Evolutionary conservation across 1,140 invertebrate species (phyloP), one percentile per base, ranked within the genome.

Genomic region (Drosophila sproati): DNA sequence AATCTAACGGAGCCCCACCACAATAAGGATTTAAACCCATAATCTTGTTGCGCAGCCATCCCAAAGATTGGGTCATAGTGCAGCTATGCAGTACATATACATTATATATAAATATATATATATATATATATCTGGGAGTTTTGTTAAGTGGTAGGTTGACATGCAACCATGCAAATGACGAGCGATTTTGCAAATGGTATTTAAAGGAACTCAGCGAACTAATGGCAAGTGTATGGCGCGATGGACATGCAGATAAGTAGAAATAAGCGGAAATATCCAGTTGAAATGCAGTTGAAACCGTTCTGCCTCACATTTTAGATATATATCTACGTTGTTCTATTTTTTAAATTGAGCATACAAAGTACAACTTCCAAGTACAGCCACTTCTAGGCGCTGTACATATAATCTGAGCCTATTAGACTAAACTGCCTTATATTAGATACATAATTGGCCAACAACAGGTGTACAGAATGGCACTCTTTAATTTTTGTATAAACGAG

Each of bases 151-250:
- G n/a, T 43, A 43, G 39, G 39, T 43, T 43, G 39, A 43, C 39
- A 43, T 43, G 39, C 39, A 43, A 41, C 8, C 39, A 20, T 20
- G 39, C 39, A 6, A 10, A 41, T 10, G 39, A 10, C 39, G 3
- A n/a, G 10, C 39, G 39, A 43, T 43, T 43, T 43, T 43, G 39
- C 39, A 43, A 43, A 43, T n/a, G 39, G 39, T 43, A 43, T 43
- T 43, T 43, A 43, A 43, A 43, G 39, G 10, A 39, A 39, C 37
- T 10, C 37, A 39, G 10, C 37, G 10, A 39, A 39, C 37, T 8
- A 43, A 43, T n/a, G 10, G 39, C 3, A 10, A 41, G 10, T 41
- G 39, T 10, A 41, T 10, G 2, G 8, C 3, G 8, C 39, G 8
- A 41, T 37, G n/a, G 6, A n/a, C n/a, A 43, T 43, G 39, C 39